phyloP scores from a whole-genome alignment of 2,797 vertebrate genomes.

The Paguma larvata region DNA sequence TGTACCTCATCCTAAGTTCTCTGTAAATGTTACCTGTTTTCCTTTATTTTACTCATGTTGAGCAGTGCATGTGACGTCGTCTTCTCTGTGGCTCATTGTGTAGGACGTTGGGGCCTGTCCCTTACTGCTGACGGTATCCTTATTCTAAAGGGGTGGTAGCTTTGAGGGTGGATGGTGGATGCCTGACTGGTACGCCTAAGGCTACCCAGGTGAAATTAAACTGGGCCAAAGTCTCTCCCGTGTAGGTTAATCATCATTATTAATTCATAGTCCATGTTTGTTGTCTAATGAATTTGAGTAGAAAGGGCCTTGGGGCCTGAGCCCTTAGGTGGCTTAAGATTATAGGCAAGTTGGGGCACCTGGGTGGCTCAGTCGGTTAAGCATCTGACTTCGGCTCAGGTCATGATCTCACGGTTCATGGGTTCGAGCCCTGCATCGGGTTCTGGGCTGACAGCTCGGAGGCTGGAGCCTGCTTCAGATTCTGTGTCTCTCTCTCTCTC shows the following conservation, averaged over 20 bases:
- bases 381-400: no score
- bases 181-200: not conserved
- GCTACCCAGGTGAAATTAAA: conserved; percentile 32
- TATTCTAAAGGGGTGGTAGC: not conserved
- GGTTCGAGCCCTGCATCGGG: no score
- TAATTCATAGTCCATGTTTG: not conserved
- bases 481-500: no score
- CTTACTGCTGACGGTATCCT: not conserved
- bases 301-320: not conserved
- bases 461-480: no score
- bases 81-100: not conserved
- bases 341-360: not conserved
- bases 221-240: not conserved
- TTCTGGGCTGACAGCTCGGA: no score
- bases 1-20: not conserved
- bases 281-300: not conserved
- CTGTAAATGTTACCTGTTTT: not conserved
- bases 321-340: not conserved
- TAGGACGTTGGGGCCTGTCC: not conserved
- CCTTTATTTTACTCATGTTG: not conserved
- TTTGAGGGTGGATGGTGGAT: not conserved
- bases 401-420: no score
- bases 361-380: no score
- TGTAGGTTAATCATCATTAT: not conserved
- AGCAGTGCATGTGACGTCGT: not conserved